Evolutionary conservation across 2,113 vertebrate genomes (phyloP).

Genomic region (Hyla sarda): DNA sequence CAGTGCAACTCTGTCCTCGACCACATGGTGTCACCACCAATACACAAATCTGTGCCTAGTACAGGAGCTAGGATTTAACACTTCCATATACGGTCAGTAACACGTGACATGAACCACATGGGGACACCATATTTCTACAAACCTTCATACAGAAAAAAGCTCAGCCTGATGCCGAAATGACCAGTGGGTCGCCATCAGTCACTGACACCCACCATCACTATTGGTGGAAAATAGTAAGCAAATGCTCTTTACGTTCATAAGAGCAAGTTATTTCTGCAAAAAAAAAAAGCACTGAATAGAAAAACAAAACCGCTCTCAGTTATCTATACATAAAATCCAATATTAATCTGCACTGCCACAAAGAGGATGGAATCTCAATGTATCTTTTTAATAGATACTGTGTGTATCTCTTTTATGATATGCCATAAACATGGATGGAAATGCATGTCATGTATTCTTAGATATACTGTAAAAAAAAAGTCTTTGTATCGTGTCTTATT

Average conservation of each 20-base stretch:
- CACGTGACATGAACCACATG: slow-evolving; percentile 25
- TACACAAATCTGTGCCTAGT: not conserved
- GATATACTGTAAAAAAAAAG: not conserved
- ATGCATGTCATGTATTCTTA: not conserved
- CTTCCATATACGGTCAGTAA: slow-evolving; percentile 5
- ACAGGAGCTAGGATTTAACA: not conserved
- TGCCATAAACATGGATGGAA: not conserved
- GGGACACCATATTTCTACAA: slow-evolving; percentile 26
- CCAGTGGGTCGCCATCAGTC: slow-evolving; percentile 17
- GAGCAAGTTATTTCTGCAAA: not conserved
- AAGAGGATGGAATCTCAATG: not conserved
- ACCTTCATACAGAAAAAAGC: not conserved
- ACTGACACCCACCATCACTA: slow-evolving; percentile 35
- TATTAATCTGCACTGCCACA: not conserved
- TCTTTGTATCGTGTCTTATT: not conserved
- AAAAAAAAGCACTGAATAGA: slow-evolving; percentile 47
- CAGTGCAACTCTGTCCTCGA: not conserved
- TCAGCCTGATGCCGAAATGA: slow-evolving; percentile 11
- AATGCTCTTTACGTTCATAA: not conserved
- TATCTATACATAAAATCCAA: not conserved
- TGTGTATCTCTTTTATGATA: not conserved
- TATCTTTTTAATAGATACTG: not conserved
- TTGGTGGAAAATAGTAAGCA: slow-evolving; percentile 17
- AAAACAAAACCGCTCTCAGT: slow-evolving; percentile 3
- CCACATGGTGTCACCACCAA: slow-evolving; percentile 37